Evolutionary conservation across 2,113 vertebrate species (phyloP), one percentile per base, ranked within the genome.

Genomic region (Paraplagusia blochii): DNA sequence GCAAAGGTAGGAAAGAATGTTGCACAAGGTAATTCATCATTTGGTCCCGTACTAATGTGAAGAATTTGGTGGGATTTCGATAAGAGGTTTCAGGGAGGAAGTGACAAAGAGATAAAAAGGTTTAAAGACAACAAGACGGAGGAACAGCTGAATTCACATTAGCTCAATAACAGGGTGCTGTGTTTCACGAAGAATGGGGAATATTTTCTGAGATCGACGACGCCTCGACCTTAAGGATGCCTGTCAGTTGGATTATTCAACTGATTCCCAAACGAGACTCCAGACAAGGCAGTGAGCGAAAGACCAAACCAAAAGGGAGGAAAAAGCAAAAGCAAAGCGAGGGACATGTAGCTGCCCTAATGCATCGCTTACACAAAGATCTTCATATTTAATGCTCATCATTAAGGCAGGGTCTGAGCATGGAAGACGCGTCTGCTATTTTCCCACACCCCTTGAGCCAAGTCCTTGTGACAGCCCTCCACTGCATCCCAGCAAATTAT

Each of bases 391-490:
- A 88, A 89, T 88, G 87, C 74, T 87, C 83, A 73, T 87, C 79
- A 88, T 88, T 83, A 82, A 78, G 80, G 81, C 83, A 75, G 82
- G 71, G 80, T 84, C 76, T 79, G 75, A 86, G 81, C 83, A 83
- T 77, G 82, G 85, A 88, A 86, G 87, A 88, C 59, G 81, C 84
- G 81, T 82, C 87, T 87, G 86, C 83, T 89, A 84, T 89, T 89
- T 90, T 86, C 89, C 88, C 88, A 88, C 85, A 90, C 81, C 88
- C 90, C 84, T 90, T 87, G 88, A 90, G 85, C 89, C 89, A 88
- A 91, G 88, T 88, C 79, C 90, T 86, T 86, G 83, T 89, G 90
- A 90, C 89, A 90, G 87, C 88, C 83, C 84, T 91, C 87, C 84
- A 76, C 84, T 85, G 87, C 89, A 89, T 90, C 89, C 89, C 75